Base-by-base conservation (phyloP, 2,113 vertebrate genomes). In the Coryphaenoides rupestris region DNA sequence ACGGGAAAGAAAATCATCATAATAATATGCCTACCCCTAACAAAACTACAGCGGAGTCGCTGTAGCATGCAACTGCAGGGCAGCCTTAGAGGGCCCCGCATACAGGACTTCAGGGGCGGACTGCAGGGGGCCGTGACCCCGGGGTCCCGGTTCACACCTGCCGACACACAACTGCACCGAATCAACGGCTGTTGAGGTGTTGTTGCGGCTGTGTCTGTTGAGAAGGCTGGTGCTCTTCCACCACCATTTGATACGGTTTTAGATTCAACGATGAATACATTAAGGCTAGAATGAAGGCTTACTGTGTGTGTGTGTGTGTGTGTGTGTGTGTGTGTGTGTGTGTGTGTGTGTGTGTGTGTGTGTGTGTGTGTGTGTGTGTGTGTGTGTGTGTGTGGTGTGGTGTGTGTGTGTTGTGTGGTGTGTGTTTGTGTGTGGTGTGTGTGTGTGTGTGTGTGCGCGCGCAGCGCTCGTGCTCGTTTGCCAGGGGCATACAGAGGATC, bases 401-500 rank as follows among this genome's bases (percentile, higher is more conserved):
- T 33, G 28, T 33, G 28, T 33, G 28, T 33, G 28, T 33, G 28
- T 33, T n/a, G n/a, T n/a, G n/a, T n/a, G n/a, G 28, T 33, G 28
- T 33, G 28, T 33, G 28, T 5, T n/a, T n/a, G 24, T 26, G 28
- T 33, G 28, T 33, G n/a, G 28, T 33, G 28, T 33, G 28, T 33
- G 28, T 33, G 28, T 33, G 28, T 33, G 28, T 33, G 28, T 33
- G 28, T 33, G 28, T 5, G 28, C 7, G 28, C 28, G 28, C 28
- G 28, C 28, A n/a, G n/a, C n/a, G n/a, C n/a, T 46, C 26, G 23
- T 54, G 49, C 2, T 19, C 9, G n/a, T 65, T 89, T 86, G 81
- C 55, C 89, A 96, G 94, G 88, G 74, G 84, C 62, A 76, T 87
- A 59, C n/a, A n/a, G 77, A 82, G 80, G 83, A 87, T 22, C 74